These are phyloP conservation scores for Tenthredo notha DNA, from an alignment of 2,888 invertebrate genomes.

Conservation along the genomic window DNA sequence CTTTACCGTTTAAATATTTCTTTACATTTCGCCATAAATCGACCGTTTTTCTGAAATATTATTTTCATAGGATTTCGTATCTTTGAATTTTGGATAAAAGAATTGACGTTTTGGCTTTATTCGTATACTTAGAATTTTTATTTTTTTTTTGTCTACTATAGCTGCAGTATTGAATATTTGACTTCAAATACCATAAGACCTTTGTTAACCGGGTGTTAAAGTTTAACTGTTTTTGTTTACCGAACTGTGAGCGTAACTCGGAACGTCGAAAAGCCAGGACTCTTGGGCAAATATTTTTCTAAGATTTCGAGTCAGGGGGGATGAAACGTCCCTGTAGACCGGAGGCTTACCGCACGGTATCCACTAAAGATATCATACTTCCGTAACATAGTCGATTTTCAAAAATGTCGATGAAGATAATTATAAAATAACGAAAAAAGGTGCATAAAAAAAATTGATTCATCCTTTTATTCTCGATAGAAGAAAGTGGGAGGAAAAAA, in stretches of 20 bases:
- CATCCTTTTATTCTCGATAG: neutral
- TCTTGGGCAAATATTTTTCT: conserved; percentile 32
- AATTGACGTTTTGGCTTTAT: conserved; percentile 16
- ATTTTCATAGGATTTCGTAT: conserved; percentile 6
- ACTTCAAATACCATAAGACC: neutral
- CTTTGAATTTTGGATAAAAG: neutral
- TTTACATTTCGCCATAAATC: neutral
- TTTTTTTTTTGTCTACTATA: neutral
- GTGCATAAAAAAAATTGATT: neutral
- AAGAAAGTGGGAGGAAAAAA: neutral
- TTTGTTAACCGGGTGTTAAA: conserved; percentile 28
- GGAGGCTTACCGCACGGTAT: neutral
- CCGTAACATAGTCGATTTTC: too few species aligned
- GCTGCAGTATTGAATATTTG: neutral
- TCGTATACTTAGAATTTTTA: neutral
- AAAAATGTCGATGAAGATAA: too few species aligned
- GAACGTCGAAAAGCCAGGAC: neutral
- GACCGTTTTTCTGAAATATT: neutral
- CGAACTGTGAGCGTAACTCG: neutral
- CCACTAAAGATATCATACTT: neutral
- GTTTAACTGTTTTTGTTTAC: conserved; percentile 23
- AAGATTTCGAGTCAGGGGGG: neutral
- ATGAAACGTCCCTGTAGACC: neutral
- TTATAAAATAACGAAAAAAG: neutral
- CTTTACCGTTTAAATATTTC: neutral